Evolutionary conservation across 2,888 invertebrate genomes (phyloP).

Genomic region (Lasiommata megera): DNA sequence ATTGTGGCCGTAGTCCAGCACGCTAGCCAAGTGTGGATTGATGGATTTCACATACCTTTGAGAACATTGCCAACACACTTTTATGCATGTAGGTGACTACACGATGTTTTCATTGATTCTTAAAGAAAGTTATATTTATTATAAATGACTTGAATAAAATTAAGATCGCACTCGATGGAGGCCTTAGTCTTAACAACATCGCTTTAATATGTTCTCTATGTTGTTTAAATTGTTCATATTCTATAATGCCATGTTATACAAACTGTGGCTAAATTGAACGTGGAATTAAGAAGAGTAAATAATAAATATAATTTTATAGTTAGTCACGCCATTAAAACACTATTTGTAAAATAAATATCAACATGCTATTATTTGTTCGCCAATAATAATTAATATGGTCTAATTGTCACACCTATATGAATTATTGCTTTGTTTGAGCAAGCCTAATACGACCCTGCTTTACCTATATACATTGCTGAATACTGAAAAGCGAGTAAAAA

Average conservation of each 20-base stretch:
- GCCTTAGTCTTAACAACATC: too few species aligned
- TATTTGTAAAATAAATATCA: neutral
- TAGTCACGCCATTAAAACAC: neutral
- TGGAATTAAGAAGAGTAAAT: neutral
- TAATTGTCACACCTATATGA: neutral
- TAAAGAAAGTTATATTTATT: too few species aligned
- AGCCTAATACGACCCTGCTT: neutral
- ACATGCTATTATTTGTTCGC: neutral
- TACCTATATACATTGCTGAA: neutral
- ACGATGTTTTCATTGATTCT: too few species aligned
- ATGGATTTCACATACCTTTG: too few species aligned
- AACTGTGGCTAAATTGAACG: constrained; percentile 2
- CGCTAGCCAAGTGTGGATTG: too few species aligned
- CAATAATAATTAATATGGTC: constrained; percentile 1
- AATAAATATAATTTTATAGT: neutral
- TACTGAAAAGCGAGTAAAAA: too few species aligned
- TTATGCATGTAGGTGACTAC: too few species aligned
- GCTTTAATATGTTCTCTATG: too few species aligned
- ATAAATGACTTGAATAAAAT: too few species aligned
- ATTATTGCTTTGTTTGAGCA: neutral
- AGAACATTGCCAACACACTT: too few species aligned
- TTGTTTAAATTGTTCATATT: neutral
- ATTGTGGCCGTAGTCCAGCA: too few species aligned
- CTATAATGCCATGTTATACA: constrained; percentile 1
- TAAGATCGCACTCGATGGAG: too few species aligned